Conservation (phyloP, 2,797 vertebrate species). For the Eospalax fontanierii region DNA sequence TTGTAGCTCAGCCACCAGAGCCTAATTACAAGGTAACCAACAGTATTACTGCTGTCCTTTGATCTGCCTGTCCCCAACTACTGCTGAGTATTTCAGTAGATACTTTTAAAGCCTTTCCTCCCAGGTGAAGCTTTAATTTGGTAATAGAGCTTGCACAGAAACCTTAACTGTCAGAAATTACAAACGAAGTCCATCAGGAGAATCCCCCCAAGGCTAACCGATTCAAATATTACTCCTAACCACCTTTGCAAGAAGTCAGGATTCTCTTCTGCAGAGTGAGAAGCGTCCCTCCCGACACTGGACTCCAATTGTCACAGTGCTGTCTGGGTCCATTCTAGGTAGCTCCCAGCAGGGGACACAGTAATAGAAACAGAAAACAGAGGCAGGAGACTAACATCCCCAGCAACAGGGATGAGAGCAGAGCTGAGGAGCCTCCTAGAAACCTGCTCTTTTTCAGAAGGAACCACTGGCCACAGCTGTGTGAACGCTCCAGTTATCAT, state of each 20-base stretch:
- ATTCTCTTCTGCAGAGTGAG: constrained; percentile 19
- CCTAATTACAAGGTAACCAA: constrained; percentile 47
- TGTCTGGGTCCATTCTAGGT: background rate
- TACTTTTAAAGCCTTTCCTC: constrained; percentile 9
- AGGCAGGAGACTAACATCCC: background rate
- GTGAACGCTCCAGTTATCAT: constrained; percentile 49
- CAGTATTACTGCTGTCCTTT: background rate
- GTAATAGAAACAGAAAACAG: background rate
- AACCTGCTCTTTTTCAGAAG: constrained; percentile 58
- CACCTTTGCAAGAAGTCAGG: constrained; percentile 43
- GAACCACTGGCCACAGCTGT: constrained; percentile 51
- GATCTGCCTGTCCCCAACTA: background rate
- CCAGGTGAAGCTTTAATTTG: constrained; percentile 40
- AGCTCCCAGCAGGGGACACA: background rate
- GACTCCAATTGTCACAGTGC: background rate
- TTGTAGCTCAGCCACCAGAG: constrained; percentile 23
- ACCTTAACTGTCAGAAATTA: background rate
- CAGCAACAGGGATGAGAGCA: constrained; percentile 35
- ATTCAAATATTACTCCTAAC: constrained; percentile 13
- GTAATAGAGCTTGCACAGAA: constrained; percentile 8
- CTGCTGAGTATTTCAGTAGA: background rate
- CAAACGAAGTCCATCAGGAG: background rate
- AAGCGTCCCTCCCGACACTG: background rate
- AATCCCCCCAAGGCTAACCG: background rate
- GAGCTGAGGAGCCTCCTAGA: constrained; percentile 58